phyloP scores from a whole-genome alignment of 2,113 vertebrate genomes.

The Serilophus lunatus region DNA sequence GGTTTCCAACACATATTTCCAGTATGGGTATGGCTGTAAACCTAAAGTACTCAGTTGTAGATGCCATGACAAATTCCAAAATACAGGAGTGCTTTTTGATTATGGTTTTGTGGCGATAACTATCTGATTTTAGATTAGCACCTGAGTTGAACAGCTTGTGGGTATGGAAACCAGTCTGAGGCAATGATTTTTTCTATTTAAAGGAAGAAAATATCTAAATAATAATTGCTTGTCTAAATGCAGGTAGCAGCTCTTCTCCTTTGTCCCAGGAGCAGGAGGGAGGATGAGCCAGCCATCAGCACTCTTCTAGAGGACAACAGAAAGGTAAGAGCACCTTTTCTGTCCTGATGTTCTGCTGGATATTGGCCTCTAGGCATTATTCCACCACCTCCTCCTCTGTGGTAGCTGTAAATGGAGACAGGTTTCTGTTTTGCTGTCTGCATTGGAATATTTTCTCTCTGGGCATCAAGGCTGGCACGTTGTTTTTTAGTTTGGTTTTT shows the following conservation, averaged over 20 bases:
- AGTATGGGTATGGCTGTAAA: not conserved
- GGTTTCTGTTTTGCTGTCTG: not conserved
- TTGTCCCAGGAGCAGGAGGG: not conserved
- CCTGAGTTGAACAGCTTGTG: not conserved
- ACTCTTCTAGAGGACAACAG: not conserved
- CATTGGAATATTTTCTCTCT: not conserved
- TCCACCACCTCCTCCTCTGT: not conserved
- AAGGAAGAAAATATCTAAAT: not conserved
- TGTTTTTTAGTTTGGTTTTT: not conserved
- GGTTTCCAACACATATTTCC: not conserved
- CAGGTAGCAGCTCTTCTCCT: not conserved
- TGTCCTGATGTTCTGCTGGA: not conserved
- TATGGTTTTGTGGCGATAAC: not conserved
- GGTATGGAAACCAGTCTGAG: not conserved
- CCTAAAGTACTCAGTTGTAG: not conserved
- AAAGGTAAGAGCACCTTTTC: not conserved
- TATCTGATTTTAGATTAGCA: not conserved
- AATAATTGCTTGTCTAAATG: not conserved
- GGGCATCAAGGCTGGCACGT: not conserved
- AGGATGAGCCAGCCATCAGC: not conserved
- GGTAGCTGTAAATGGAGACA: not conserved
- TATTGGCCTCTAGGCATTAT: not conserved
- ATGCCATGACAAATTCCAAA: not conserved
- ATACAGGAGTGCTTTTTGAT: not conserved
- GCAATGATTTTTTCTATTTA: fast-evolving